These are phyloP conservation scores for Leptopterna dolabrata DNA, from an alignment of 2,888 invertebrate species.

Conservation along the genomic window DNA sequence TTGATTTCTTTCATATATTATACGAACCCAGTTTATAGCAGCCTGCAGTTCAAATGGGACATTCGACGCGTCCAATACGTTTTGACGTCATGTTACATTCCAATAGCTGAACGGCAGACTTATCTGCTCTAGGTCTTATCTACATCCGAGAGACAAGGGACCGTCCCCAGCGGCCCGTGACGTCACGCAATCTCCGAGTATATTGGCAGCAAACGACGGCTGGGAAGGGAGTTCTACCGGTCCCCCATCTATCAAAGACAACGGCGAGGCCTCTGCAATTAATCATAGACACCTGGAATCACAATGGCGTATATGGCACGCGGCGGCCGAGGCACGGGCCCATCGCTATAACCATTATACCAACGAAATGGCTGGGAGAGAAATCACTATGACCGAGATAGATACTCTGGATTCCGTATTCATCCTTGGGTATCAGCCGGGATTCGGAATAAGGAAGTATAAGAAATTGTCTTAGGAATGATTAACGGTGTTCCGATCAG, in stretches of 20 bases:
- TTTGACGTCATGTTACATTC: too few relatives aligned
- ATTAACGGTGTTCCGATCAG: neutral
- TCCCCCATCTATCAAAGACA: neutral
- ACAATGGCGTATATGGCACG: conserved; percentile 8
- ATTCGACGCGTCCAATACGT: too few relatives aligned
- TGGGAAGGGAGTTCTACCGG: neutral
- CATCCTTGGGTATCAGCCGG: neutral
- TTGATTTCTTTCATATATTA: too few relatives aligned
- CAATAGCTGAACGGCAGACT: too few relatives aligned
- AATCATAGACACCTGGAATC: conserved; percentile 3
- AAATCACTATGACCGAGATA: neutral
- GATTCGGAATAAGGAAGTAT: neutral
- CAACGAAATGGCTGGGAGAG: neutral
- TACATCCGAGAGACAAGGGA: neutral
- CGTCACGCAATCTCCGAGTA: neutral
- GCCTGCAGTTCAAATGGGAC: too few relatives aligned
- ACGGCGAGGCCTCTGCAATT: neutral
- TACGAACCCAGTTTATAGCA: too few relatives aligned
- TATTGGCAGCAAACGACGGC: neutral
- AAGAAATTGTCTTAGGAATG: neutral
- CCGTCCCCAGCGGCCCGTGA: neutral
- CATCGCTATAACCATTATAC: neutral
- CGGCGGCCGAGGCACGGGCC: neutral
- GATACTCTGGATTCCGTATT: neutral
- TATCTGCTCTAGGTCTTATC: neutral